These are phyloP conservation scores for Tinamus major DNA, from an alignment of 2,797 vertebrate species.

Conservation along the genomic window DNA sequence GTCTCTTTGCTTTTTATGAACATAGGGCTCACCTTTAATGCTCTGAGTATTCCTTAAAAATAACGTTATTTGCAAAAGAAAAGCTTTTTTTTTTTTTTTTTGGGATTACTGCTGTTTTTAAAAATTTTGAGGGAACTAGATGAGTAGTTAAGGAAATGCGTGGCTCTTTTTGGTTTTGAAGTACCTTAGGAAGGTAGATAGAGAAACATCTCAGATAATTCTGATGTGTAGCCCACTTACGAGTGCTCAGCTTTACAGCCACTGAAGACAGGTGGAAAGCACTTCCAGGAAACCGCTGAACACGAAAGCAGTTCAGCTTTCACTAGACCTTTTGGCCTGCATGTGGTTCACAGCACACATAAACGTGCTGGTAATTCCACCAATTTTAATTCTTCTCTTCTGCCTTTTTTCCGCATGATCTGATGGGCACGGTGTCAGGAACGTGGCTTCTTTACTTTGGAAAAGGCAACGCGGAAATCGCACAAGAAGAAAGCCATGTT, in stretches of 20 bases:
- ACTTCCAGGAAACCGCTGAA: neutral
- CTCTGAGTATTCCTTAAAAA: neutral
- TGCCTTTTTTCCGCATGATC: neutral
- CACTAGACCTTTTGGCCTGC: neutral
- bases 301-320: neutral
- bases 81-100: neutral
- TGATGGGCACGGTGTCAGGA: neutral
- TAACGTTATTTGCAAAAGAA: neutral
- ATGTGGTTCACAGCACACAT: neutral
- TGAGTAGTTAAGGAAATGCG: neutral
- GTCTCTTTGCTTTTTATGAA: neutral
- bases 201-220: too few relatives aligned
- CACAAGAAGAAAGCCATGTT: too few relatives aligned
- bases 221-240: too few relatives aligned
- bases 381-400: neutral
- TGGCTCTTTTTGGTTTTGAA: neutral
- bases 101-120: neutral
- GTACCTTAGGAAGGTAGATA: too few relatives aligned
- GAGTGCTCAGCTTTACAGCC: neutral
- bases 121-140: neutral
- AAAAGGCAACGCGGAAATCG: fast-evolving
- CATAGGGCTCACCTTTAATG: neutral
- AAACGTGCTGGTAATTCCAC: neutral
- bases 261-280: too few relatives aligned
- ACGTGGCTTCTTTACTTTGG: fast-evolving